These are phyloP conservation scores for Halesus radiatus DNA, from an alignment of 1,140 invertebrate genomes.

Conservation along the genomic window DNA sequence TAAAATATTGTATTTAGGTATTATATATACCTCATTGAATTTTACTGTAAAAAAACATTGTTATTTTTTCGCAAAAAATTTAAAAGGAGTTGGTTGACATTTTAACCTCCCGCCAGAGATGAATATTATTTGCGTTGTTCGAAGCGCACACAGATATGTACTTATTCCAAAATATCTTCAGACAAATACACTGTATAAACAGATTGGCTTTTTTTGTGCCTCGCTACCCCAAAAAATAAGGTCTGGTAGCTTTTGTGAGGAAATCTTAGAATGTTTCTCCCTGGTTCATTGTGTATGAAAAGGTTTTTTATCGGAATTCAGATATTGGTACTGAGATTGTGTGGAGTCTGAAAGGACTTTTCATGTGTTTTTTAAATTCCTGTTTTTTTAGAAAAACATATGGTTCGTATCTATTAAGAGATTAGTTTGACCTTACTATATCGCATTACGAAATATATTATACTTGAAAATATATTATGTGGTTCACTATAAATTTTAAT, in stretches of 20 bases:
- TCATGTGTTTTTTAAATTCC: too few species aligned
- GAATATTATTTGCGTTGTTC: slow-evolving; percentile 24
- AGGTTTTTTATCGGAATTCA: slow-evolving; percentile 1
- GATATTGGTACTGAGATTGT: neutral
- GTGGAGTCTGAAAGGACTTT: neutral
- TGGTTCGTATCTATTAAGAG: too few species aligned
- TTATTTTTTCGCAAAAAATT: too few species aligned
- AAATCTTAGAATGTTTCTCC: neutral
- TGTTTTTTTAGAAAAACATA: too few species aligned
- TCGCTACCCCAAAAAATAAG: slow-evolving; percentile 26
- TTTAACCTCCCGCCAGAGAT: neutral
- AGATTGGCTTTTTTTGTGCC: slow-evolving; percentile 32
- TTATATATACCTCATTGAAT: too few species aligned
- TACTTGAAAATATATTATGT: too few species aligned
- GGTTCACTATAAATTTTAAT: too few species aligned
- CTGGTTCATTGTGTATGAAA: neutral
- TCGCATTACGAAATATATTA: too few species aligned
- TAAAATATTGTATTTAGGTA: too few species aligned
- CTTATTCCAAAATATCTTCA: slow-evolving; percentile 27
- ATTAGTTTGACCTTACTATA: too few species aligned
- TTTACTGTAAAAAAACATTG: too few species aligned
- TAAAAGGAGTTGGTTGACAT: neutral
- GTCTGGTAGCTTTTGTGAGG: slow-evolving; percentile 16
- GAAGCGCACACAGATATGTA: slow-evolving; percentile 9
- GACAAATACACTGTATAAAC: slow-evolving; percentile 34